Conservation (phyloP, 2,113 vertebrate genomes). For the Crotalus viridis region DNA sequence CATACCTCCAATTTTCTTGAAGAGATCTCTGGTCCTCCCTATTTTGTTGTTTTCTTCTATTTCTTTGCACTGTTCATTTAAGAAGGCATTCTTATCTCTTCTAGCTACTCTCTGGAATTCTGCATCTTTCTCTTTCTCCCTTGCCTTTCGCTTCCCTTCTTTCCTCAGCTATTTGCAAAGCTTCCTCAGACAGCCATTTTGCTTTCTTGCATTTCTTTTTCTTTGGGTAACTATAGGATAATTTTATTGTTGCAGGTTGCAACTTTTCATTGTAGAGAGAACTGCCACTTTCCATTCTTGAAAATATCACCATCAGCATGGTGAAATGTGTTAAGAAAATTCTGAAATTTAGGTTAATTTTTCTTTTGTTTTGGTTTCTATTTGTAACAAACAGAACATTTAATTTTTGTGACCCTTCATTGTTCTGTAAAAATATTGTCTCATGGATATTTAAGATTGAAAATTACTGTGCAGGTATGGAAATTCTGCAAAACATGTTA, state of each 20-base stretch:
- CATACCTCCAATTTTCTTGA: too few relatives aligned
- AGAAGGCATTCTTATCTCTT: too few relatives aligned
- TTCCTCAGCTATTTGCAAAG: too few relatives aligned
- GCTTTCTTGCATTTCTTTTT: too few relatives aligned
- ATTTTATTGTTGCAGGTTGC: neutral
- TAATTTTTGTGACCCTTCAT: neutral
- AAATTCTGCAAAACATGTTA: neutral
- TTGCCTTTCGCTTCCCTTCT: too few relatives aligned
- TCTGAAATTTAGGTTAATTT: neutral
- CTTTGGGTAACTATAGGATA: neutral
- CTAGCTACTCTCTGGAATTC: too few relatives aligned
- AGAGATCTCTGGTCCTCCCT: too few relatives aligned
- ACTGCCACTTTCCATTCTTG: neutral
- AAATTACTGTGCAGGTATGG: neutral
- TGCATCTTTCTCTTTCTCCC: too few relatives aligned
- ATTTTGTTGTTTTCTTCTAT: too few relatives aligned
- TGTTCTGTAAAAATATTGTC: neutral
- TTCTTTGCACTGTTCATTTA: too few relatives aligned
- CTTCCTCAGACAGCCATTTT: too few relatives aligned
- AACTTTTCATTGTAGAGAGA: neutral
- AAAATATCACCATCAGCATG: neutral
- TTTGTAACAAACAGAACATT: neutral
- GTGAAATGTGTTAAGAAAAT: neutral
- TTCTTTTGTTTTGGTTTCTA: neutral
- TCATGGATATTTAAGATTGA: neutral